phyloP scores from a whole-genome alignment of 64 coral and sea anemone species.

The Montipora foliosa region DNA sequence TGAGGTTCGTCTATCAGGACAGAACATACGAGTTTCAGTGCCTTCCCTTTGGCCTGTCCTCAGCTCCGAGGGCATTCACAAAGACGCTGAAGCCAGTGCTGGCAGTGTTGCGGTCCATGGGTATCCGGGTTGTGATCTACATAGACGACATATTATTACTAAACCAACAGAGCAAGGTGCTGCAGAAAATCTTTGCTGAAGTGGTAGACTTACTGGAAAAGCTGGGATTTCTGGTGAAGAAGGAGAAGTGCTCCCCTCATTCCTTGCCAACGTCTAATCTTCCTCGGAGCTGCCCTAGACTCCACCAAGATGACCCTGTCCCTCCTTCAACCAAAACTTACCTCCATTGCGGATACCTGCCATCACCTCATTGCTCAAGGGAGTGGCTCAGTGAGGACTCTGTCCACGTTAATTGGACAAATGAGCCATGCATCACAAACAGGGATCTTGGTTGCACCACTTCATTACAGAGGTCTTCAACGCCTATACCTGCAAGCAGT shows the following conservation, averaged over 20 bases:
- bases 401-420: constrained; percentile 15
- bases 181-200: background rate
- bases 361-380: constrained; percentile 5
- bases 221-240: constrained; percentile 38
- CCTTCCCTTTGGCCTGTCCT: constrained; percentile 32
- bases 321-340: constrained; percentile 7
- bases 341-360: background rate
- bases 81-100: constrained; percentile 44
- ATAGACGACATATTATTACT: background rate
- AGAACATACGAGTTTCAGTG: constrained; percentile 16
- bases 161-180: constrained; percentile 18
- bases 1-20: constrained; percentile 22
- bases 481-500: background rate
- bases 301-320: constrained; percentile 24
- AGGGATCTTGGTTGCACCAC: constrained; percentile 32
- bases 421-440: constrained; percentile 46
- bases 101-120: constrained; percentile 4
- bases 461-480: constrained; percentile 51
- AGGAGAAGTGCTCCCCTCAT: constrained; percentile 16
- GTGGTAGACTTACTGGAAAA: constrained; percentile 4
- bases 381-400: background rate
- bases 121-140: background rate
- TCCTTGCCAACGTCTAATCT: constrained; percentile 9
- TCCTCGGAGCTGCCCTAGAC: constrained; percentile 22
- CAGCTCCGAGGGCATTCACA: constrained; percentile 40